Percentiles rank a stretch among this genome's conserved stretches.
phyloP scores from a whole-genome alignment of 2,888 invertebrate species.

The Apamea anceps region DNA sequence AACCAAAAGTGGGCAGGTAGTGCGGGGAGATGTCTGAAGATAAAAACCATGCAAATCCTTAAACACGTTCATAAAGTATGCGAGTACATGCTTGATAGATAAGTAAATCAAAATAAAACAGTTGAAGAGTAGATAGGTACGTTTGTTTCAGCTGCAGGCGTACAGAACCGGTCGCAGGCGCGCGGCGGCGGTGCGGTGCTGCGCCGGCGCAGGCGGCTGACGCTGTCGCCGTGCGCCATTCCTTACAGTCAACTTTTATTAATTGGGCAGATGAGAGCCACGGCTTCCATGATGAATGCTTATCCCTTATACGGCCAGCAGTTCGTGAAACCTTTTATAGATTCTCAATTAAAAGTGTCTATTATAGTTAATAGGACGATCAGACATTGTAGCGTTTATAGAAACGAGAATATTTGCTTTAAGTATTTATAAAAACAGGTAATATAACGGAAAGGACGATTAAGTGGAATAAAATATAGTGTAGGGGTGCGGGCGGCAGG shows the following conservation, averaged over 20 bases:
- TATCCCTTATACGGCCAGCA: slow-evolving; percentile 86
- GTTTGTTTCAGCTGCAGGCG: slow-evolving; percentile 85
- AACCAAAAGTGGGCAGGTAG: slow-evolving; percentile 25
- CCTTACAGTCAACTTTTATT: slow-evolving; percentile 89
- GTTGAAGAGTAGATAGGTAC: slow-evolving; percentile 74
- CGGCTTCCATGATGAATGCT: slow-evolving; percentile 88
- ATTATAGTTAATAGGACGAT: slow-evolving; percentile 89
- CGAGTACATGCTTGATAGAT: slow-evolving; percentile 79
- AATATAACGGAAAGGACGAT: slow-evolving; percentile 90
- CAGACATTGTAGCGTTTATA: slow-evolving; percentile 84
- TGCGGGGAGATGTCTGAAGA: slow-evolving; percentile 46
- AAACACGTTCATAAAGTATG: slow-evolving; percentile 75
- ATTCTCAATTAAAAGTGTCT: slow-evolving; percentile 90
- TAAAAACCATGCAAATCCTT: slow-evolving; percentile 74
- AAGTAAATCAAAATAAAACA: slow-evolving; percentile 90
- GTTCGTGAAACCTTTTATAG: slow-evolving; percentile 90
- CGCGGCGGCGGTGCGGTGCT: slow-evolving; percentile 65
- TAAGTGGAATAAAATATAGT: slow-evolving; percentile 90
- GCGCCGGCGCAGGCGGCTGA: slow-evolving; percentile 78
- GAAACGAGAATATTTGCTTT: slow-evolving; percentile 89
- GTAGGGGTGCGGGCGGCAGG: slow-evolving; percentile 90
- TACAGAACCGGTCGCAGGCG: slow-evolving; percentile 82
- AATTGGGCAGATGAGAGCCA: slow-evolving; percentile 90
- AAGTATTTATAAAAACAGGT: slow-evolving; percentile 88
- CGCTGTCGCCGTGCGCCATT: slow-evolving; percentile 84